Evolutionary conservation across 37 sponge, comb jelly and placozoan genomes (phyloP), one percentile per base, ranked within the genome.

Genomic region (Hormiphora californensis): DNA sequence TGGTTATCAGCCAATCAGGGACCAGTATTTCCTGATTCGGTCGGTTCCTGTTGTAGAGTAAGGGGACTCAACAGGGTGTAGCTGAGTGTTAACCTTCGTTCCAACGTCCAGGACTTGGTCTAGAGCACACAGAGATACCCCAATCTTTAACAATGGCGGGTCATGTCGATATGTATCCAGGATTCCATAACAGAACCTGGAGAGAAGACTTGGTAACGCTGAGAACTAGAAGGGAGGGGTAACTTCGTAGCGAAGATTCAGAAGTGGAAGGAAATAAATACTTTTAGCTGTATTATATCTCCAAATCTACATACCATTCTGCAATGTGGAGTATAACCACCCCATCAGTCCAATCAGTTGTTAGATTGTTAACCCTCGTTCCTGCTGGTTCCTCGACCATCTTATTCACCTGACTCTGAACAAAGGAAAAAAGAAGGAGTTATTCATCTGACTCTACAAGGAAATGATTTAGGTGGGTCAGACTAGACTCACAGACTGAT

Each of bases 401-500:
- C 81, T 73, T 73, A 28, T 73, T 73, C 46, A 40, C 44, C 25
- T 73, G 81, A 73, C 81, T 73, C 81, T 73, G 81, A 65, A 65
- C 31, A 9, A 59, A 15, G 53, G 15, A 49, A 17, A 49, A 17
- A 17, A 49, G 9, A n/a, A n/a, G n/a, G n/a, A n/a, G n/a, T n/a
- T n/a, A n/a, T n/a, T n/a, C n/a, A n/a, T n/a, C n/a, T n/a, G n/a
- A n/a, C n/a, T n/a, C n/a, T n/a, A n/a, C n/a, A n/a, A n/a, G n/a
- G n/a, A n/a, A n/a, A n/a, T n/a, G n/a, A n/a, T n/a, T n/a, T n/a
- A n/a, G n/a, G n/a, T n/a, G n/a, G n/a, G n/a, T n/a, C n/a, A n/a
- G n/a, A n/a, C n/a, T n/a, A n/a, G n/a, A n/a, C n/a, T n/a, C n/a
- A n/a, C n/a, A n/a, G n/a, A n/a, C n/a, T n/a, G n/a, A n/a, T n/a